Evolutionary conservation across 2,888 invertebrate genomes (phyloP).

Genomic region (Andrena trimmerana): DNA sequence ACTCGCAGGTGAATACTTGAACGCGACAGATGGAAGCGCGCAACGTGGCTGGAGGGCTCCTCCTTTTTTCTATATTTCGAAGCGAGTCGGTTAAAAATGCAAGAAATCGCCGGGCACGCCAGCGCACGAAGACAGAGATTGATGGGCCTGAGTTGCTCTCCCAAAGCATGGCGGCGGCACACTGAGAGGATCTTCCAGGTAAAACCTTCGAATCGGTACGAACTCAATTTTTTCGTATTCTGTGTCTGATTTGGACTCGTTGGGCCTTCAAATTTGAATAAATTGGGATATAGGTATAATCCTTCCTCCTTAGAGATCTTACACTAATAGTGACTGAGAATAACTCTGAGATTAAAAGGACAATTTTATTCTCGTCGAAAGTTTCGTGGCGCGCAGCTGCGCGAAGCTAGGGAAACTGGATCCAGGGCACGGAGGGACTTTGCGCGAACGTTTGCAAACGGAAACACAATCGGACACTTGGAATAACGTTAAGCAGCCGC

Average conservation of each 20-base stretch:
- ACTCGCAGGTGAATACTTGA: constrained; percentile 40
- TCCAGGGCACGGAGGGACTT: constrained; percentile 9
- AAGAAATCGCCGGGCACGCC: not conserved
- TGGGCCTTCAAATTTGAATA: too few species aligned
- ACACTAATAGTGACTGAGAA: too few species aligned
- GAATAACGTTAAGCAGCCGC: constrained; percentile 48
- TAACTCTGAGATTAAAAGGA: not conserved
- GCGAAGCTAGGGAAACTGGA: not conserved
- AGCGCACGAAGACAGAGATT: constrained; percentile 2
- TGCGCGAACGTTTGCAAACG: constrained; percentile 39
- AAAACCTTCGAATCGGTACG: not conserved
- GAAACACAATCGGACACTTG: constrained; percentile 41
- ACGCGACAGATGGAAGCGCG: constrained; percentile 2
- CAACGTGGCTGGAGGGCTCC: not conserved
- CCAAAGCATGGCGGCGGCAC: too few species aligned
- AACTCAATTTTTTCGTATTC: not conserved
- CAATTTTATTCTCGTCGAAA: constrained; percentile 11
- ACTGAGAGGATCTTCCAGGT: not conserved
- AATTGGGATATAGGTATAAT: too few species aligned
- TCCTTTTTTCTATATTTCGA: not conserved
- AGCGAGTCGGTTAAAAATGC: constrained; percentile 4
- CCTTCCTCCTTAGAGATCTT: too few species aligned
- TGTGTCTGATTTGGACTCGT: too few species aligned
- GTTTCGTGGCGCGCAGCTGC: not conserved
- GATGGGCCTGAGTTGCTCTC: not conserved